Evolutionary conservation across 2,113 vertebrate species (phyloP).

Genomic region (Tonatia bakeri): DNA sequence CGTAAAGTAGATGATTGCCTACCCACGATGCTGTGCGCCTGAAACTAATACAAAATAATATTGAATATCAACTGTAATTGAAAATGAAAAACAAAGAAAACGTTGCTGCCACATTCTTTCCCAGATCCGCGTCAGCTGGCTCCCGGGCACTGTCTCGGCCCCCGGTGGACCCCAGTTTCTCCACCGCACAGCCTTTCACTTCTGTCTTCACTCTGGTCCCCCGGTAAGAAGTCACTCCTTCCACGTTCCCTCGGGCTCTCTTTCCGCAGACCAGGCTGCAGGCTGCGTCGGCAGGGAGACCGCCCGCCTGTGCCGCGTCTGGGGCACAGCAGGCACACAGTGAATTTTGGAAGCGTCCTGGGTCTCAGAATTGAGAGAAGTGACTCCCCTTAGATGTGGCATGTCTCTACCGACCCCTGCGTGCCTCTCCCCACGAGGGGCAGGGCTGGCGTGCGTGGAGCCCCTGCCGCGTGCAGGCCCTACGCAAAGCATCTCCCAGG

Average conservation of each 20-base stretch:
- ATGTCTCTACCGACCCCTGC: rapidly evolving
- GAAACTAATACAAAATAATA: background rate
- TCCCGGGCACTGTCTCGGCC: background rate
- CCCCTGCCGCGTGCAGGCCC: rapidly evolving
- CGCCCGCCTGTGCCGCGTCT: rapidly evolving
- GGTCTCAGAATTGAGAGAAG: background rate
- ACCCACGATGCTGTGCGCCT: background rate
- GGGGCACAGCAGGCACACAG: rapidly evolving
- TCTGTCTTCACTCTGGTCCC: background rate
- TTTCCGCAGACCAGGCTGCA: background rate
- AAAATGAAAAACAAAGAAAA: background rate
- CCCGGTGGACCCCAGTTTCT: rapidly evolving
- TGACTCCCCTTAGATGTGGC: rapidly evolving
- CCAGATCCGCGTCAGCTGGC: background rate
- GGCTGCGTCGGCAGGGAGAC: background rate
- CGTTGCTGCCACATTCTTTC: background rate
- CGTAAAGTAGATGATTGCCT: background rate
- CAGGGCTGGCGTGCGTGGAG: rapidly evolving
- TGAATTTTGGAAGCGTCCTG: rapidly evolving
- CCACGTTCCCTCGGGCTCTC: background rate
- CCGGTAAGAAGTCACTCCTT: background rate
- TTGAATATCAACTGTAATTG: background rate
- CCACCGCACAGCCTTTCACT: background rate
- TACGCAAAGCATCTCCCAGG: rapidly evolving
- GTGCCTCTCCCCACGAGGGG: too few species aligned